Conservation (phyloP, 2,797 vertebrate genomes). For the Peromyscus attwateri region DNA sequence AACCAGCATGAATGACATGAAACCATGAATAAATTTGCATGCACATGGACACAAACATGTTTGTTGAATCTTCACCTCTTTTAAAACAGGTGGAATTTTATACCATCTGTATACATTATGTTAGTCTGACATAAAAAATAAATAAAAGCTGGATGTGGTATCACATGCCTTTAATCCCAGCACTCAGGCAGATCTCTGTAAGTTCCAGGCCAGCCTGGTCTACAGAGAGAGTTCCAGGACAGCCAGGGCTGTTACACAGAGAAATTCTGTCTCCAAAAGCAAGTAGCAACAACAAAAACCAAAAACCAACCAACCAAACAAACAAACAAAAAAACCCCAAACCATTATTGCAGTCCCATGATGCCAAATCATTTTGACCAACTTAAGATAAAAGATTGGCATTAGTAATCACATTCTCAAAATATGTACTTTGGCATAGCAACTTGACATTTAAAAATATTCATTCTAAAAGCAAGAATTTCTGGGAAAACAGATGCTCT, state of each 20-base stretch:
- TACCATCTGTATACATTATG: neutral
- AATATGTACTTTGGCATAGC: slow-evolving; percentile 39
- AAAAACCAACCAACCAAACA: neutral
- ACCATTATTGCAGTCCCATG: neutral
- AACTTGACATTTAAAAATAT: slow-evolving; percentile 42
- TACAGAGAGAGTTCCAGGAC: neutral
- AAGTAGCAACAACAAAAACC: neutral
- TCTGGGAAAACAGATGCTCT: neutral
- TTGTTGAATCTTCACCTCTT: neutral
- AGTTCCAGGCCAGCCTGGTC: neutral
- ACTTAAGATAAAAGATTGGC: neutral
- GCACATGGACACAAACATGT: neutral
- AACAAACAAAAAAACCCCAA: neutral
- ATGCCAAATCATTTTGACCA: neutral
- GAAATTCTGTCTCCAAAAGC: neutral
- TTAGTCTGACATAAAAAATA: slow-evolving; percentile 8
- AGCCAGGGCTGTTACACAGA: neutral
- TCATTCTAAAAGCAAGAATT: slow-evolving; percentile 17
- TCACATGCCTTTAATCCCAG: neutral
- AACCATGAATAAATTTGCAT: neutral
- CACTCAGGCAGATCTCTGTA: neutral
- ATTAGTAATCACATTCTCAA: neutral
- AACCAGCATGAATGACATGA: neutral
- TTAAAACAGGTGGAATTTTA: neutral
- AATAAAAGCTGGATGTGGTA: neutral